Base-by-base conservation (phyloP, 2,113 vertebrate genomes). In the Paradisaea rubra region DNA sequence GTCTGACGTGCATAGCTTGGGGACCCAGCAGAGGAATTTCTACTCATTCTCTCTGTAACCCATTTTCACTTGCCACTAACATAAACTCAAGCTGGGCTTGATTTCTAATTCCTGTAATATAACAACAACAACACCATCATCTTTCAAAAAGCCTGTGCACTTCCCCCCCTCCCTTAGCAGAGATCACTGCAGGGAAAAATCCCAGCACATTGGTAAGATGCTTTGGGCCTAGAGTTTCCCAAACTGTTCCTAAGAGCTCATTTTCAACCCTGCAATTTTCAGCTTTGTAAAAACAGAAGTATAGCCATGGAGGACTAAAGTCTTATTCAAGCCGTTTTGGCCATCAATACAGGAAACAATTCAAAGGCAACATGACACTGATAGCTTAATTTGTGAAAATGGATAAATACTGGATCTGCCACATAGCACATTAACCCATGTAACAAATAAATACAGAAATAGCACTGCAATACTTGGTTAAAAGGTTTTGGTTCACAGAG, bases 401-500 rank as follows among this genome's bases (percentile, higher is more conserved):
- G 94, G 94, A 95, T 96, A 93, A 97, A 94, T 97, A 95, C 95
- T 86, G 8, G 97, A 95, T 96, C 94, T 97, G 94, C 97, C 96
- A 94, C 89, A 96, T 97, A 96, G 94, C 91, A 93, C 95, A 97
- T 97, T 97, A 96, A 95, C 84, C 94, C 94, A 97, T 96, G 96
- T 96, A 97, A 97, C 97, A 97, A 96, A 97, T 97, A 97, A 97
- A 96, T 94, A 97, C 94, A 97, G 97, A 98, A 98, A 98, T 97
- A 97, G 95, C 97, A 97, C 97, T 95, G 96, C 95, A 97, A 97
- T 97, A 96, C 96, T 94, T 93, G 94, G 91, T 97, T 98, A 97
- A 98, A 98, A 98, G 98, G 98, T 98, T 98, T 97, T 97, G 96
- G 95, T 98, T 97, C 97, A 97, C 93, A 98, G 97, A 97, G 91